These are phyloP conservation scores for Thermophis baileyi DNA, from an alignment of 2,113 vertebrate species.

Conservation along the genomic window DNA sequence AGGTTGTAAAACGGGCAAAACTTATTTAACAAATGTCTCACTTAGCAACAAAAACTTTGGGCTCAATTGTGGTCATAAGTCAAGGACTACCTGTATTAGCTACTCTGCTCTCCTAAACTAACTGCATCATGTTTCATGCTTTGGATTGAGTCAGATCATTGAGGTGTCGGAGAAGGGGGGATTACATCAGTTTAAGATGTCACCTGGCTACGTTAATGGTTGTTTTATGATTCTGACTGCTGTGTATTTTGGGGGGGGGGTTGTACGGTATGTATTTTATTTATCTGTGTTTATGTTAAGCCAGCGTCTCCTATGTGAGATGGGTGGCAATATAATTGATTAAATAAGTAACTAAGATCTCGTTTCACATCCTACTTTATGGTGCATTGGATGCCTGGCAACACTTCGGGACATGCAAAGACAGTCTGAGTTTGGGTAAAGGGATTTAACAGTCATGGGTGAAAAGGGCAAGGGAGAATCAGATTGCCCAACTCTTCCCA, in stretches of 20 bases:
- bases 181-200: neutral
- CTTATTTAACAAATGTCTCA: neutral
- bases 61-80: neutral
- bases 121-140: neutral
- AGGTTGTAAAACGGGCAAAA: neutral
- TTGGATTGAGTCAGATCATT: neutral
- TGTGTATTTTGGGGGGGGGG: neutral
- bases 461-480: constrained; percentile 4
- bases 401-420: neutral
- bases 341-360: neutral
- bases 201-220: neutral
- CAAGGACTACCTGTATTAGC: neutral
- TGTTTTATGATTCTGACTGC: neutral
- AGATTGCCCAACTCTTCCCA: neutral
- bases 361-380: neutral
- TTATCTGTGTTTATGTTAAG: neutral
- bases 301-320: neutral
- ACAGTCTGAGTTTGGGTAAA: neutral
- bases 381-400: neutral
- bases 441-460: neutral
- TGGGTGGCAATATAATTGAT: neutral
- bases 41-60: neutral
- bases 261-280: neutral
- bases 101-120: neutral
- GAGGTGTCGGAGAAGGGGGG: neutral